A percentile compares a stretch with the other conserved stretches of the same genome.
Conservation (phyloP, 2,888 invertebrate genomes). For the Drosophila nr. fundita region DNA sequence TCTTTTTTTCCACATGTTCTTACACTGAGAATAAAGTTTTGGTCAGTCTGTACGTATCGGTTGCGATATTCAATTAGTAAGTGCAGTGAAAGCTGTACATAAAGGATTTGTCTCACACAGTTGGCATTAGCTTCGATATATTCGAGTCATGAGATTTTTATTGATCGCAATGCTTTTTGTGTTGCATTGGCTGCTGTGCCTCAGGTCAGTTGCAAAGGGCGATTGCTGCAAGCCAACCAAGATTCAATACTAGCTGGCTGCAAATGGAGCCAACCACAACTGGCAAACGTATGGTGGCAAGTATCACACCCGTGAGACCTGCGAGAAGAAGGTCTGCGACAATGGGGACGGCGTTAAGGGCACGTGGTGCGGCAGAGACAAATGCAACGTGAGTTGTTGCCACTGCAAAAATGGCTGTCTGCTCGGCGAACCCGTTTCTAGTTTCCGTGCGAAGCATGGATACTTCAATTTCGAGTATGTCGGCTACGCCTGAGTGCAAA, state of each 20-base stretch:
- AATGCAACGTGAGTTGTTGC: slow-evolving; percentile 46
- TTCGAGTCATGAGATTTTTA: slow-evolving; percentile 7
- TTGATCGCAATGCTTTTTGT: neutral
- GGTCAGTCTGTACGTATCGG: neutral
- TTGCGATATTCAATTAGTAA: neutral
- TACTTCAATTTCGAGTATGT: slow-evolving; percentile 47
- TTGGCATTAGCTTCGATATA: neutral
- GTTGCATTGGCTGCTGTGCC: slow-evolving; percentile 26
- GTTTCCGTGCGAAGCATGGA: slow-evolving; percentile 43
- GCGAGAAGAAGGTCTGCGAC: slow-evolving; percentile 45
- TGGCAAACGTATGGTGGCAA: slow-evolving; percentile 53
- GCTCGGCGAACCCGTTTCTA: slow-evolving; percentile 16
- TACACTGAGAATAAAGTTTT: neutral
- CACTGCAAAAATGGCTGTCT: slow-evolving; percentile 47
- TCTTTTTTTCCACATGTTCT: neutral
- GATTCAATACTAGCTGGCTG: slow-evolving; percentile 40
- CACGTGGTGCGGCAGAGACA: slow-evolving; percentile 48
- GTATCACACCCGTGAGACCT: slow-evolving; percentile 28
- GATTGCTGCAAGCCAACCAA: slow-evolving; percentile 51
- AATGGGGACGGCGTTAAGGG: slow-evolving; percentile 34
- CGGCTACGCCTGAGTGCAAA: slow-evolving; percentile 17
- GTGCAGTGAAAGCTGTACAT: slow-evolving; percentile 2
- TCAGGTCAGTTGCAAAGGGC: slow-evolving; percentile 17
- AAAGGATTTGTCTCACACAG: neutral
- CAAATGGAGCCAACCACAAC: slow-evolving; percentile 1